Conservation (phyloP, 2,888 invertebrate species). For the Colletes collaris region DNA sequence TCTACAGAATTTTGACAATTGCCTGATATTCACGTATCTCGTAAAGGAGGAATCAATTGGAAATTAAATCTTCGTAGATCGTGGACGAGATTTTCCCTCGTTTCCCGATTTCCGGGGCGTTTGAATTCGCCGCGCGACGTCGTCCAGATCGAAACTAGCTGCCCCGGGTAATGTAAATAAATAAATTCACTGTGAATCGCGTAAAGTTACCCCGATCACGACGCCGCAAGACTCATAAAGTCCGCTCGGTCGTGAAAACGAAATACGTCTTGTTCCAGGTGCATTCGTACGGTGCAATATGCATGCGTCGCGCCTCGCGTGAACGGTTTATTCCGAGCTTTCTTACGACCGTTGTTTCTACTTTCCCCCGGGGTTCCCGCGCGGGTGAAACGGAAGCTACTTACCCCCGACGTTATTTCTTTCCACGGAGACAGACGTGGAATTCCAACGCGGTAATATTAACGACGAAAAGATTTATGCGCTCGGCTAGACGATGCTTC, state of each 20-base stretch:
- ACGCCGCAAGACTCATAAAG: slow-evolving; percentile 9
- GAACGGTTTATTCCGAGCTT: slow-evolving; percentile 36
- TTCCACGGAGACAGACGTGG: neutral
- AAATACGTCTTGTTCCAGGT: slow-evolving; percentile 8
- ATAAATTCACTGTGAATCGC: neutral
- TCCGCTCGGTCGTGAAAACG: slow-evolving; percentile 4
- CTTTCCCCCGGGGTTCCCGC: too few species aligned
- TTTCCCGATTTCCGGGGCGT: too few species aligned
- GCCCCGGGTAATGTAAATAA: neutral
- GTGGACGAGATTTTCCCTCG: too few species aligned
- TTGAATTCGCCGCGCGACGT: too few species aligned
- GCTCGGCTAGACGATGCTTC: slow-evolving; percentile 1
- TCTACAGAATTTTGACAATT: too few species aligned
- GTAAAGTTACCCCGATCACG: neutral
- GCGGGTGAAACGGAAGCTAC: neutral
- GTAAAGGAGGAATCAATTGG: too few species aligned
- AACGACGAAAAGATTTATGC: slow-evolving; percentile 39
- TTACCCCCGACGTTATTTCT: slow-evolving; percentile 5
- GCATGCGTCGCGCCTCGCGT: slow-evolving; percentile 25
- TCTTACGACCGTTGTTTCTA: neutral
- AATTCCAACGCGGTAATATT: slow-evolving; percentile 30
- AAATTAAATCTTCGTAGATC: too few species aligned
- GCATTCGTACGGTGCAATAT: slow-evolving; percentile 42
- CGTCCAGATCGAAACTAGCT: too few species aligned
- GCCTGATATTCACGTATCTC: too few species aligned